phyloP scores from a whole-genome alignment of 2,888 invertebrate genomes.

The Kryphioiulus occultus region DNA sequence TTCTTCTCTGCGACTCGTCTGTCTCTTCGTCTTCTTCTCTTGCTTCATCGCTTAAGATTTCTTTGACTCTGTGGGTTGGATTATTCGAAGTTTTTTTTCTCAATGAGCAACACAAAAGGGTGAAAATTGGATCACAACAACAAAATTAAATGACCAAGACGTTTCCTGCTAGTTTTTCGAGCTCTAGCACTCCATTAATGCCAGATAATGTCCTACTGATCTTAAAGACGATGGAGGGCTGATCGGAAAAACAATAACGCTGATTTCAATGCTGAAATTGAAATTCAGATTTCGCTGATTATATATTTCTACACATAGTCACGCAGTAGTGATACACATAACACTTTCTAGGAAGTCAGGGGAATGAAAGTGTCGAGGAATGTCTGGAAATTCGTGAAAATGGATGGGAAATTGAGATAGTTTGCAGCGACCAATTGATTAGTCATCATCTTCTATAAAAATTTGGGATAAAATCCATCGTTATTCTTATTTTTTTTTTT shows the following conservation, averaged over 20 bases:
- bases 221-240: neutral
- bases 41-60: neutral
- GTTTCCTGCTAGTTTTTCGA: slow-evolving; percentile 9
- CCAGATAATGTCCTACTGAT: neutral
- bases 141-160: slow-evolving; percentile 23
- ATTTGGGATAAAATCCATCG: too few relatives aligned
- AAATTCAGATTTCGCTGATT: neutral
- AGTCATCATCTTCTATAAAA: too few relatives aligned
- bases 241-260: neutral
- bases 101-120: slow-evolving; percentile 14
- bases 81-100: neutral
- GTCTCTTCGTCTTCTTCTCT: slow-evolving; percentile 7
- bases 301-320: too few relatives aligned
- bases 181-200: neutral
- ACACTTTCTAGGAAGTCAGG: too few relatives aligned
- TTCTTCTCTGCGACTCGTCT: slow-evolving; percentile 14
- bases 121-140: slow-evolving; percentile 23
- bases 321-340: too few relatives aligned
- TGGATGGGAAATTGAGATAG: too few relatives aligned
- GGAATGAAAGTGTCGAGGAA: too few relatives aligned
- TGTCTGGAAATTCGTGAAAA: too few relatives aligned
- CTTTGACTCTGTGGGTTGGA: neutral
- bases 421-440: too few relatives aligned
- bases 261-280: neutral
- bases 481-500: too few relatives aligned